Evolutionary conservation across 2,888 invertebrate genomes (phyloP).

Genomic region (Rambutsinella grinnellia): DNA sequence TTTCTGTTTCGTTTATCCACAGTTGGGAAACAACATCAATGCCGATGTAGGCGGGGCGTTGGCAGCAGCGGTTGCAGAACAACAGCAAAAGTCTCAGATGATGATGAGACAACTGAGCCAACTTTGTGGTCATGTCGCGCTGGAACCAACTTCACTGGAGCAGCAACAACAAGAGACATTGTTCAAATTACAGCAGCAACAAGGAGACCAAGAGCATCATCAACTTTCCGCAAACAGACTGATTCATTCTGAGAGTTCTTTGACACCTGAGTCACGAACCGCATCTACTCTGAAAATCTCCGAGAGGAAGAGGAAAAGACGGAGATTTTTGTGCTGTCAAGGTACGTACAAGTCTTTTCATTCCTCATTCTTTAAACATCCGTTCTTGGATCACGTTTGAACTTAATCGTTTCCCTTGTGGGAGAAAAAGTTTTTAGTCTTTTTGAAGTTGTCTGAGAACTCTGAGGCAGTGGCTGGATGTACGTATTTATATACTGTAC

Average conservation of each 20-base stretch:
- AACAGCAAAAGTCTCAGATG: constrained; percentile 45
- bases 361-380: too few species aligned
- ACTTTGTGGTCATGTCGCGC: constrained; percentile 56
- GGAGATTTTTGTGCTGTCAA: constrained; percentile 59
- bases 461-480: too few species aligned
- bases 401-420: too few species aligned
- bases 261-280: constrained; percentile 64
- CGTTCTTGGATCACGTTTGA: too few species aligned
- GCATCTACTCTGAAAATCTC: constrained; percentile 64
- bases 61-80: constrained; percentile 39
- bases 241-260: constrained; percentile 63
- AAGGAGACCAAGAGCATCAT: constrained; percentile 39
- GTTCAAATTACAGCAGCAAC: constrained; percentile 42
- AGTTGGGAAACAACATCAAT: constrained; percentile 37
- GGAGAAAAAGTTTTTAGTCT: too few species aligned
- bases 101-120: constrained; percentile 59
- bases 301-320: constrained; percentile 58
- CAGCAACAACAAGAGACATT: constrained; percentile 46
- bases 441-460: too few species aligned
- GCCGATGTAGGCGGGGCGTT: constrained; percentile 31
- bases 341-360: too few species aligned
- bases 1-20: constrained; percentile 11
- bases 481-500: too few species aligned
- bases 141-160: constrained; percentile 43
- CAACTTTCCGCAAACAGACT: constrained; percentile 45